Percentiles rank a stretch among this genome's conserved stretches.
Conservation (phyloP, 2,113 vertebrate genomes). For the Petroica traversi region DNA sequence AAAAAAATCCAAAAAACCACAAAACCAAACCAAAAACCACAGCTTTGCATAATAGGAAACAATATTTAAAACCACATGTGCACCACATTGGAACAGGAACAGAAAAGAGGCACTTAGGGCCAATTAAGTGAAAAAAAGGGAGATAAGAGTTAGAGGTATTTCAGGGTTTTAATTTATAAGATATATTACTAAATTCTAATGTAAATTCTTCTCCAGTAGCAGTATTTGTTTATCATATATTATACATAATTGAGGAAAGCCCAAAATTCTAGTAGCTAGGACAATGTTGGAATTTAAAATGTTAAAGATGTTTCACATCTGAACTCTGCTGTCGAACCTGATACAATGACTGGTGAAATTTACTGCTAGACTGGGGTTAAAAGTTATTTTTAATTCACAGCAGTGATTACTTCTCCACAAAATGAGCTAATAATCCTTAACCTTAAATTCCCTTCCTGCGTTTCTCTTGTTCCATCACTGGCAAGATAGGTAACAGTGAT, state of each 20-base stretch:
- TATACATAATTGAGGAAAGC: fast-evolving
- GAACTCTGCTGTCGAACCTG: neutral
- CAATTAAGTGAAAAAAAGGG: slow-evolving; percentile 1
- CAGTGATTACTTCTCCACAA: neutral
- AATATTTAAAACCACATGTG: neutral
- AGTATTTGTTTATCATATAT: neutral
- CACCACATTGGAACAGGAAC: neutral
- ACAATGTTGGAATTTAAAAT: neutral
- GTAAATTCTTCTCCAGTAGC: neutral
- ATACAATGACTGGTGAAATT: neutral
- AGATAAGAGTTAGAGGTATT: neutral
- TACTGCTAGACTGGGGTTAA: neutral
- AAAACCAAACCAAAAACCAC: neutral
- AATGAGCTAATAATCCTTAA: slow-evolving; percentile 34
- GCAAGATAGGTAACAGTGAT: neutral
- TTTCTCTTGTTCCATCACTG: neutral
- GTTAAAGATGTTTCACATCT: neutral
- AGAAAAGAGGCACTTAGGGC: neutral
- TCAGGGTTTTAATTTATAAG: neutral
- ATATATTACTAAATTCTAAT: neutral
- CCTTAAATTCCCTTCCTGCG: neutral
- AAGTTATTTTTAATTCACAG: slow-evolving; percentile 29
- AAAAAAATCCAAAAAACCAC: no score
- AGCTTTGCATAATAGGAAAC: neutral
- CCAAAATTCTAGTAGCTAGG: neutral